Base-by-base conservation (phyloP, 2,113 vertebrate species). In the Burhinus bistriatus region DNA sequence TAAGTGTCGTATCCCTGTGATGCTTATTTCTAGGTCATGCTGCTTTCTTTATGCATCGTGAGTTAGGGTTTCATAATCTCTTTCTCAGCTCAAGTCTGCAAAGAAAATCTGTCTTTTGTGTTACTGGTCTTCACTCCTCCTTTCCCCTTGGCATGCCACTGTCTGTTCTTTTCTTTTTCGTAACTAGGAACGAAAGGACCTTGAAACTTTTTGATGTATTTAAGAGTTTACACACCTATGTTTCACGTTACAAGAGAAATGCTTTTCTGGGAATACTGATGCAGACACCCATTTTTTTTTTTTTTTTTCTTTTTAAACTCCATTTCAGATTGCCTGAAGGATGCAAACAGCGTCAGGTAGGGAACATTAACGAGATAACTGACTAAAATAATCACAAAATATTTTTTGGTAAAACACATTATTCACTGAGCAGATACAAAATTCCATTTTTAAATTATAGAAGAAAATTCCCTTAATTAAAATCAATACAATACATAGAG, bases 21-120 rank as follows among this genome's bases (percentile, higher is more conserved):
- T 82, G 77, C 25, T 73, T 79, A 57, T 96, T 97, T 95, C 89
- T 91, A 73, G 66, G 81, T 94, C 84, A 92, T 17, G 42, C 44
- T 91, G 59, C 49, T 65, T 97, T 96, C 73, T 96, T 96, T 91
- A 91, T 61, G 59, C 72, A 94, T 95, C 12, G 0, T 64, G 78
- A 95, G 82, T 19, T 68, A 36, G 34, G 51, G 25, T 93, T 95
- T 62, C 69, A 73, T 73, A 90, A 94, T 83, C 6, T 26, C 38
- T 91, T 93, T 83, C 93, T 96, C 75, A 84, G 76, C 29, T 72
- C 95, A 95, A 93, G 64, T 79, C 93, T 89, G 55, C 68, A 96
- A 96, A 95, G 73, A 97, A 97, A 93, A 75, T 87, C 88, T 91
- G 64, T 52, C 83, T 95, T 91, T 94, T 92, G 55, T 80, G 64